These are phyloP conservation scores for Colostygia pectinataria DNA, from an alignment of 2,888 invertebrate genomes.

Conservation along the genomic window DNA sequence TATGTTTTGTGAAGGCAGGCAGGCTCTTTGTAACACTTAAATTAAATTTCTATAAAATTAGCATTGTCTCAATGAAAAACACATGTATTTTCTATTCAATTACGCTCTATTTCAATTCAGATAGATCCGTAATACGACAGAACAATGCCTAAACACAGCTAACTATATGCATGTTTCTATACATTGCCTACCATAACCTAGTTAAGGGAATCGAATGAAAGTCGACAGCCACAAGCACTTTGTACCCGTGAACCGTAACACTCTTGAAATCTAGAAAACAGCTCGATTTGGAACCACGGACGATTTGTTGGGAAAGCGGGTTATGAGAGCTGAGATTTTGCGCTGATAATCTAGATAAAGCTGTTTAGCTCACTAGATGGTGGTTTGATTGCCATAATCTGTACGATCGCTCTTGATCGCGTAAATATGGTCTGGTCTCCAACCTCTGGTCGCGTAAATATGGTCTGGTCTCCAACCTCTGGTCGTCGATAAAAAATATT, in stretches of 20 bases:
- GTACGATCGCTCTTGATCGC: conserved; percentile 6
- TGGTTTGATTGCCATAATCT: background rate
- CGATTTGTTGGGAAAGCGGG: conserved; percentile 57
- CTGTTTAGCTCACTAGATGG: conserved; percentile 2
- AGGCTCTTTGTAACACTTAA: background rate
- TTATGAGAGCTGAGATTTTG: conserved; percentile 42
- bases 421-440: background rate
- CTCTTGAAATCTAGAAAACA: conserved; percentile 44
- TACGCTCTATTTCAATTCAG: conserved; percentile 13
- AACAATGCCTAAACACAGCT: conserved; percentile 25
- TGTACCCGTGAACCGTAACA: conserved; percentile 56
- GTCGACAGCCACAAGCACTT: conserved; percentile 56
- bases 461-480: background rate
- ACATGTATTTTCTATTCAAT: conserved; percentile 7
- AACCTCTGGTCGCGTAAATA: background rate
- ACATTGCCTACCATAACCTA: conserved; percentile 42
- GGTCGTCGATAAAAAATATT: background rate
- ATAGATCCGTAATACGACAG: conserved; percentile 1
- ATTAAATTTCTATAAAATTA: background rate
- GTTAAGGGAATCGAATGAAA: conserved; percentile 54
- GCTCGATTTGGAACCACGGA: conserved; percentile 42
- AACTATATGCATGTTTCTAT: conserved; percentile 39
- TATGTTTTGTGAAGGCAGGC: background rate
- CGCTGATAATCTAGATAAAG: conserved; percentile 14
- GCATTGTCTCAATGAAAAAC: background rate